phyloP scores from a whole-genome alignment of 2,888 invertebrate species.

The Cheilosia soror region DNA sequence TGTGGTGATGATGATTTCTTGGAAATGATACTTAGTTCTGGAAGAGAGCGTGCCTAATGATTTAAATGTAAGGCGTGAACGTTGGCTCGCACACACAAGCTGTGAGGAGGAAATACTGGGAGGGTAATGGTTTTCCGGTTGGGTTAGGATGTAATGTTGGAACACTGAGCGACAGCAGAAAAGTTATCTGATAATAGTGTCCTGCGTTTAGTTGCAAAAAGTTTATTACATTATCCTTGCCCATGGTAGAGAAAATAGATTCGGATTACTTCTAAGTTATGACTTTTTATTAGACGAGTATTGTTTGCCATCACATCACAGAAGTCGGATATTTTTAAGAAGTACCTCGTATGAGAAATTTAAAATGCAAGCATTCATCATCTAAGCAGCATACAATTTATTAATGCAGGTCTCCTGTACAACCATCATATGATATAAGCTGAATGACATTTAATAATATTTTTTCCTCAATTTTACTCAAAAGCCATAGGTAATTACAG shows the following conservation, averaged over 20 bases:
- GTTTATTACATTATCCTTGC: not conserved
- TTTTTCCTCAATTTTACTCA: too few relatives aligned
- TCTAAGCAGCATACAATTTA: too few relatives aligned
- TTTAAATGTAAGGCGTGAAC: constrained; percentile 29
- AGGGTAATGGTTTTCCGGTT: constrained; percentile 14
- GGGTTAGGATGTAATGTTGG: constrained; percentile 5
- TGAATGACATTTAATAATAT: too few relatives aligned
- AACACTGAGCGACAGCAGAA: not conserved
- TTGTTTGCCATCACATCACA: too few relatives aligned
- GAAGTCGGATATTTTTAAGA: too few relatives aligned
- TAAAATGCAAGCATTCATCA: too few relatives aligned
- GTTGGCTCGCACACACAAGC: not conserved
- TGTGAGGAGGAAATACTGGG: not conserved
- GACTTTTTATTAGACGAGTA: too few relatives aligned
- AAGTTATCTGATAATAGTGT: not conserved
- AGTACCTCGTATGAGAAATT: too few relatives aligned
- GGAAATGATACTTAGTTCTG: constrained; percentile 41
- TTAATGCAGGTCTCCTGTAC: too few relatives aligned
- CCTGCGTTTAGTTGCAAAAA: not conserved
- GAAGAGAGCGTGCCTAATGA: constrained; percentile 58
- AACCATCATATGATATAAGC: too few relatives aligned
- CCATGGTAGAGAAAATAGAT: not conserved
- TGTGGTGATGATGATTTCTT: constrained; percentile 23
- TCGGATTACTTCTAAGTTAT: too few relatives aligned
- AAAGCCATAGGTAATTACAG: too few relatives aligned